These are phyloP conservation scores for Garra rufa DNA, from an alignment of 2,113 vertebrate genomes.

Conservation along the genomic window DNA sequence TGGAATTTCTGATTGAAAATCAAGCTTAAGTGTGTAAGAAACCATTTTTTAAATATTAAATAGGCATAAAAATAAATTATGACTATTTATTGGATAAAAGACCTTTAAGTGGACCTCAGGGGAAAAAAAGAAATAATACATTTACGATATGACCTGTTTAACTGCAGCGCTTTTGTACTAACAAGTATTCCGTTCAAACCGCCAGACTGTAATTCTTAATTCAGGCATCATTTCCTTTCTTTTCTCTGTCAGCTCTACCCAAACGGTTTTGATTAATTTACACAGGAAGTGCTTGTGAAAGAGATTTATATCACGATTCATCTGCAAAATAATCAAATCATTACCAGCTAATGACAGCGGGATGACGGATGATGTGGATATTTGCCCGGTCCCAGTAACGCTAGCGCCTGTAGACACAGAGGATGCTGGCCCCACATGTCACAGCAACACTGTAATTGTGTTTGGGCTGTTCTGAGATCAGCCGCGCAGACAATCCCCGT, in stretches of 20 bases:
- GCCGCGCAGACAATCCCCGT: slow-evolving; percentile 80
- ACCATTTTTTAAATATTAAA: neutral
- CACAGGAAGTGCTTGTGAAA: slow-evolving; percentile 96
- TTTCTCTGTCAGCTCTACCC: slow-evolving; percentile 78
- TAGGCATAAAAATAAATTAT: neutral
- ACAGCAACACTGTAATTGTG: slow-evolving; percentile 72
- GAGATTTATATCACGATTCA: slow-evolving; percentile 98
- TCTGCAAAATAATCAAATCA: slow-evolving; percentile 99
- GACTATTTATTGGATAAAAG: neutral
- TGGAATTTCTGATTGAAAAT: neutral
- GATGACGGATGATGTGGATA: slow-evolving; percentile 95
- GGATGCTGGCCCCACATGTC: slow-evolving; percentile 56
- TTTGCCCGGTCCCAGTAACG: slow-evolving; percentile 82
- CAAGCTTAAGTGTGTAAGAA: neutral
- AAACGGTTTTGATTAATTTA: slow-evolving; percentile 99
- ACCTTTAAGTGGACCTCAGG: neutral
- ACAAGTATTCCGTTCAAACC: slow-evolving; percentile 72
- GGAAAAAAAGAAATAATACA: neutral
- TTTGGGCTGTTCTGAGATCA: slow-evolving; percentile 82
- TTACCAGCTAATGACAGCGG: slow-evolving; percentile 98
- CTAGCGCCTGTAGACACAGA: slow-evolving; percentile 74
- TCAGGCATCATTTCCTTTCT: slow-evolving; percentile 90
- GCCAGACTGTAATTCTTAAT: slow-evolving; percentile 95
- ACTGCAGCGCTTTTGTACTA: neutral
- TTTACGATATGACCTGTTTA: neutral